Conservation (phyloP, 2,797 vertebrate genomes). For the Bucorvus abyssinicus region DNA sequence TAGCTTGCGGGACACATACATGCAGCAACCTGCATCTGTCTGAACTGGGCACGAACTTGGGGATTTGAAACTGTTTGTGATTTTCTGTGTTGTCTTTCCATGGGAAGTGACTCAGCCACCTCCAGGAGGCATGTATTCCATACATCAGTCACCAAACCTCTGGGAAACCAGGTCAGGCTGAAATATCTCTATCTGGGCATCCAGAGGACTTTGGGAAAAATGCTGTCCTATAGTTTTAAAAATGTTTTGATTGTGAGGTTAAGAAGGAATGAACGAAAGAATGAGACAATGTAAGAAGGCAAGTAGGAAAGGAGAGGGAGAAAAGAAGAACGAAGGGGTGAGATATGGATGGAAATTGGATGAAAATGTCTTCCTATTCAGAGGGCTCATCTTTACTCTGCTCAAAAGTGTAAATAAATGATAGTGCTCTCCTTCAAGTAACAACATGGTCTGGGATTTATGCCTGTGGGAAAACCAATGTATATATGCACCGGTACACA, state of each 20-base stretch:
- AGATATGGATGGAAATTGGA: not conserved
- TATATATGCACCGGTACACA: not conserved
- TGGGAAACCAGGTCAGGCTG: not conserved
- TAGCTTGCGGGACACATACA: not conserved
- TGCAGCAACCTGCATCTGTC: not conserved
- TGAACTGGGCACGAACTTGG: not conserved
- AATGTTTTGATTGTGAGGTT: not conserved
- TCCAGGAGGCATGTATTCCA: not conserved
- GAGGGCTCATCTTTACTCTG: not conserved
- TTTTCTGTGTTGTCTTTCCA: not conserved
- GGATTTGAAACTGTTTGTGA: not conserved
- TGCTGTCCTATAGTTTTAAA: not conserved
- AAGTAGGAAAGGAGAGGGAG: not conserved
- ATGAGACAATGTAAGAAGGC: not conserved
- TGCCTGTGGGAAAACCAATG: not conserved
- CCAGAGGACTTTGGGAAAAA: not conserved
- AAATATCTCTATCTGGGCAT: not conserved
- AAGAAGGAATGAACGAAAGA: not conserved
- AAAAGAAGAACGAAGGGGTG: not conserved
- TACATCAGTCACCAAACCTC: not conserved
- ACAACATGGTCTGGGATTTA: not conserved
- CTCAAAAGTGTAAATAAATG: slow-evolving; percentile 28
- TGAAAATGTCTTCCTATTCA: not conserved
- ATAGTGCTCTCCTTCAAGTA: not conserved
- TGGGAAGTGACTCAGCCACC: slow-evolving; percentile 36